A percentile compares a stretch with the other conserved stretches of the same genome.
These are phyloP conservation scores for Choloepus didactylus DNA, from an alignment of 2,797 vertebrate genomes.

Conservation along the genomic window DNA sequence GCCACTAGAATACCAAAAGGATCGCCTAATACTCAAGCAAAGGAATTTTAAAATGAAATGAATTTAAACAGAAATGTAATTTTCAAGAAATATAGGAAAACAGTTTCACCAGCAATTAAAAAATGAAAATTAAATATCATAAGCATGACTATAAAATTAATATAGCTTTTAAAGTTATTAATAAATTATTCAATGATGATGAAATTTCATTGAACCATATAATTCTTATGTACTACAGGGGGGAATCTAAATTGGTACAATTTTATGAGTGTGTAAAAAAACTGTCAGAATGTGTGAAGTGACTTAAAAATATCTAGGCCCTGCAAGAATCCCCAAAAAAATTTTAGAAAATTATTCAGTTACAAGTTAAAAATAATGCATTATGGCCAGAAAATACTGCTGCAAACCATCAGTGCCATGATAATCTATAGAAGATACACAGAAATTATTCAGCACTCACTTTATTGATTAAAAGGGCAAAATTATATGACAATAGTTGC, in stretches of 20 bases:
- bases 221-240: background rate
- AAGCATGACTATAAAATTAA: background rate
- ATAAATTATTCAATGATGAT: background rate
- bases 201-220: background rate
- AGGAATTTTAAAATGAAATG: background rate
- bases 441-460: background rate
- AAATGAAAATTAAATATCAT: background rate
- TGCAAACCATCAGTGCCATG: background rate
- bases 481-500: background rate
- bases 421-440: background rate
- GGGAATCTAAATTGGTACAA: background rate
- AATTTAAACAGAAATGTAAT: background rate
- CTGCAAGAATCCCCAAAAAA: background rate
- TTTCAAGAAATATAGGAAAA: background rate
- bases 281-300: background rate
- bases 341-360: background rate
- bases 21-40: background rate
- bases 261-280: background rate
- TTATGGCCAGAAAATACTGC: background rate
- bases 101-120: background rate
- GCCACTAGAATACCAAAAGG: background rate
- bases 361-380: background rate
- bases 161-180: background rate
- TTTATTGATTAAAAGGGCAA: background rate
- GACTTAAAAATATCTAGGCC: background rate